Conservation (phyloP, 2,888 invertebrate species). For the Tolmerus cingulatus region DNA sequence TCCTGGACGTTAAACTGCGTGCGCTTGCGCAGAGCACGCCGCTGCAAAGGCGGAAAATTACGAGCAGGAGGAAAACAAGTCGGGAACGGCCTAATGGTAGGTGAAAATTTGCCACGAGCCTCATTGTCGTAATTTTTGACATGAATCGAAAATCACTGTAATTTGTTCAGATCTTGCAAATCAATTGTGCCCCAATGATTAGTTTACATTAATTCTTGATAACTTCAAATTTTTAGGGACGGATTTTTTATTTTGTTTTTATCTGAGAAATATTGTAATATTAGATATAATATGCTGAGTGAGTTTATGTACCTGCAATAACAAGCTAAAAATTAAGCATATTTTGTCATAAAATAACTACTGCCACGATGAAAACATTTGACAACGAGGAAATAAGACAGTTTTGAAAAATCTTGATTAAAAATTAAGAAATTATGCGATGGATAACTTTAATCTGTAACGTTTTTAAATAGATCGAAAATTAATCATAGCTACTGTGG, state of each 20-base stretch:
- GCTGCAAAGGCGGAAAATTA: neutral
- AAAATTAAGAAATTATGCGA: too few relatives aligned
- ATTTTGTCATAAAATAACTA: too few relatives aligned
- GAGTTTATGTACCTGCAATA: too few relatives aligned
- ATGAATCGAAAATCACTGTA: neutral
- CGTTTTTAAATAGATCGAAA: too few relatives aligned
- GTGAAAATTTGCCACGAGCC: constrained; percentile 11
- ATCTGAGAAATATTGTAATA: too few relatives aligned
- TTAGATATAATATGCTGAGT: too few relatives aligned
- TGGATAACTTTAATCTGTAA: too few relatives aligned
- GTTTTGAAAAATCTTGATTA: too few relatives aligned
- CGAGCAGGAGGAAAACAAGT: neutral
- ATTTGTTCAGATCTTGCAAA: neutral
- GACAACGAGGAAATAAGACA: too few relatives aligned
- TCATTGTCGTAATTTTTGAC: neutral
- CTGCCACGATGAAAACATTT: too few relatives aligned
- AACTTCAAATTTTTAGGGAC: neutral
- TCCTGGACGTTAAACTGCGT: neutral
- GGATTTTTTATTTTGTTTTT: neutral
- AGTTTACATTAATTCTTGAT: neutral
- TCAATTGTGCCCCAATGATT: neutral
- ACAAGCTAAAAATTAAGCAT: too few relatives aligned
- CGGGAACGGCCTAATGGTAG: neutral
- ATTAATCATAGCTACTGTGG: too few relatives aligned
- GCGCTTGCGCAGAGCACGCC: neutral